Evolutionary conservation across 2,888 invertebrate species (phyloP), one percentile per base, ranked within the genome.

Genomic region (Beris morrisii): DNA sequence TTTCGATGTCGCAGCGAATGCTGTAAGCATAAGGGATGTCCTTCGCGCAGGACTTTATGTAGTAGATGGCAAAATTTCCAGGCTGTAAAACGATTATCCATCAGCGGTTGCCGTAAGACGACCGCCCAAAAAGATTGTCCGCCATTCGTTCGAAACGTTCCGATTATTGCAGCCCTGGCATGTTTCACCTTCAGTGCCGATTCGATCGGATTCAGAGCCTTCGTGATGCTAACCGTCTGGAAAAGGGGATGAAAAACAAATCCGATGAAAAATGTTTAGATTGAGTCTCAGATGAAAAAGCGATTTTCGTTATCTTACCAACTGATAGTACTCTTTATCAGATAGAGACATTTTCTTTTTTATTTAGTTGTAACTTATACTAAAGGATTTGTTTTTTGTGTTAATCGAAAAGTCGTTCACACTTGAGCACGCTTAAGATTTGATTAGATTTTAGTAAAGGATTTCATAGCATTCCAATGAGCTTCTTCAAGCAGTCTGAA

Each of bases 61-160:
- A 98, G 85, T 71, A 98, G 92, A 83, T 99, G 95, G 77, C 97
- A 97, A 82, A 98, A 96, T 83, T 99, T 99, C 99, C 99, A 99
- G 32, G 97, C 95, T 56, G 96, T 91, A 74, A 99, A 96, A 69
- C 95, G 88, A 83, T 96, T 93, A 74, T 95, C 97, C 78, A 81
- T 79, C 43, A 81, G 70, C 0, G 79, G 80, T 68, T 81, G 82
- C 5, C 79, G 78, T 3, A 82, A 74, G 6, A 82, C 81, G 48
- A 84, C 80, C 11, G 81, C 87, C 98, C 98, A 99, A 82, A 97
- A 99, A 22, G 93, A 89, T 76, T 88, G 85, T 11, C 92, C 93
- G 74, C 95, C 93, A 81, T 93, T 92, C 75, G 94, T 94, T 76
- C 93, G 92, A 80, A 94, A 95, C 22, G 96, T 96, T 38, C 95